Percentiles rank a stretch among this genome's conserved stretches.
Conservation (phyloP, 2,797 vertebrate genomes). For the Macropus fuliginosus region DNA sequence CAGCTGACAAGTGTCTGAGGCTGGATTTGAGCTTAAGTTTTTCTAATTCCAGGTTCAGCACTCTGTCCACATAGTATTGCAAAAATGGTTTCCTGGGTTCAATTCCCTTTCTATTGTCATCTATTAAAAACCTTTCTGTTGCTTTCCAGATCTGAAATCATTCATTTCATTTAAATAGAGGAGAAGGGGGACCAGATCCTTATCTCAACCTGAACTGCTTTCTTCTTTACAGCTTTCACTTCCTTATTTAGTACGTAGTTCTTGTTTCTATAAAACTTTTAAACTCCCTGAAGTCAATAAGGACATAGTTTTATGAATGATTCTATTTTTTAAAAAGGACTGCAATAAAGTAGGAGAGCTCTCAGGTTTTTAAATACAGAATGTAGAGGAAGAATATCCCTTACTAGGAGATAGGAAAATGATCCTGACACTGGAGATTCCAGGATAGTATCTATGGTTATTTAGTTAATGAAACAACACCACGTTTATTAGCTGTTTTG, state of each 20-base stretch:
- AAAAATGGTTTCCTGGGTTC: background rate
- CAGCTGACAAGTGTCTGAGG: background rate
- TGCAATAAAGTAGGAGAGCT: slow-evolving; percentile 34
- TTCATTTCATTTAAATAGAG: slow-evolving; percentile 36
- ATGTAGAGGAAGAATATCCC: slow-evolving; percentile 27
- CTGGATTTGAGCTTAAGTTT: background rate
- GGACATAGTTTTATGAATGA: slow-evolving; percentile 43
- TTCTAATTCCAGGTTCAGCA: background rate
- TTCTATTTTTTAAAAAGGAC: slow-evolving; percentile 37
- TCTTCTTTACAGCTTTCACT: background rate
- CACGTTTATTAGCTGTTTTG: background rate
- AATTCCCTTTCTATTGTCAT: background rate
- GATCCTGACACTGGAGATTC: slow-evolving; percentile 20
- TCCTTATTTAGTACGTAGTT: slow-evolving; percentile 41
- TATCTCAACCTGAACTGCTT: slow-evolving; percentile 30
- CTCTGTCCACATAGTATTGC: background rate
- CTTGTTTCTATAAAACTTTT: slow-evolving; percentile 32
- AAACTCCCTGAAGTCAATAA: slow-evolving; percentile 53
- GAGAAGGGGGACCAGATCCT: background rate
- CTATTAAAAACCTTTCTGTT: slow-evolving; percentile 39
- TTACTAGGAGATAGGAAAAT: slow-evolving; percentile 47
- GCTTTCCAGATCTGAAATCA: slow-evolving; percentile 12
- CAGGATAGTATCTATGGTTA: slow-evolving; percentile 29
- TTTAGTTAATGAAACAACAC: slow-evolving; percentile 24
- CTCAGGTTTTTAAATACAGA: slow-evolving; percentile 33